Base-by-base conservation (phyloP, 2,888 invertebrate species). In the Phytoseiulus persimilis region DNA sequence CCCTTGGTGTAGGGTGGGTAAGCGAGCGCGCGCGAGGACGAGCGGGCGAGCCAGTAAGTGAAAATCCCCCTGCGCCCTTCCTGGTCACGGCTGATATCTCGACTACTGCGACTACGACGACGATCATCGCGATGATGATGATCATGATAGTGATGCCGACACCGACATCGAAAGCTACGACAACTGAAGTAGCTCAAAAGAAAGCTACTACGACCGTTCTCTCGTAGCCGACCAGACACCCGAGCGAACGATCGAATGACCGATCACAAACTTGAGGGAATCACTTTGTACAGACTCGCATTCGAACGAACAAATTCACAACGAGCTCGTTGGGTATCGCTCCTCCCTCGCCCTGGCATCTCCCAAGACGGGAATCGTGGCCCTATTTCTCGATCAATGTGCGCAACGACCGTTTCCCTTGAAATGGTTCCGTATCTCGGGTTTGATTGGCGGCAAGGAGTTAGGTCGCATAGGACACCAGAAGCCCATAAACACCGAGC, bases 1-100 rank as follows among this genome's bases (percentile, higher is more conserved):
- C 65, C 18, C 18, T 23, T 65, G 65, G 65, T 65, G 65, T 65
- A 65, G 65, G 65, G 65, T 65, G 65, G 65, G 65, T 65, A 65
- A 65, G 65, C 65, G 18, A 65, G 65, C 65, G 65, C 39, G 39
- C 39, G 39, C 39, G 39, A 3, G 39, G 5, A 9, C 39, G 39
- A 18, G 28, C 65, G 65, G 28, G 65, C 65, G 23, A 65, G 65
- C 28, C 65, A 65, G 11, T 65, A 23, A 65, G 65, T 65, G 65
- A 65, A 65, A 65, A 65, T 65, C 65, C 65, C 65, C 65, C 65
- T 65, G 65, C 65, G 65, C 65, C 18, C 65, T 65, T 65, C 65
- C 65, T 65, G 65, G 65, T 65, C 65, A 65, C 65, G 65, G 65
- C 65, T 65, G 65, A 65, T 65, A 65, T 65, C 65, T 65, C 65